A percentile compares a stretch with the other conserved stretches of the same genome.
These are phyloP conservation scores for Apocheima hispidaria DNA, from an alignment of 2,888 invertebrate species.

Conservation along the genomic window DNA sequence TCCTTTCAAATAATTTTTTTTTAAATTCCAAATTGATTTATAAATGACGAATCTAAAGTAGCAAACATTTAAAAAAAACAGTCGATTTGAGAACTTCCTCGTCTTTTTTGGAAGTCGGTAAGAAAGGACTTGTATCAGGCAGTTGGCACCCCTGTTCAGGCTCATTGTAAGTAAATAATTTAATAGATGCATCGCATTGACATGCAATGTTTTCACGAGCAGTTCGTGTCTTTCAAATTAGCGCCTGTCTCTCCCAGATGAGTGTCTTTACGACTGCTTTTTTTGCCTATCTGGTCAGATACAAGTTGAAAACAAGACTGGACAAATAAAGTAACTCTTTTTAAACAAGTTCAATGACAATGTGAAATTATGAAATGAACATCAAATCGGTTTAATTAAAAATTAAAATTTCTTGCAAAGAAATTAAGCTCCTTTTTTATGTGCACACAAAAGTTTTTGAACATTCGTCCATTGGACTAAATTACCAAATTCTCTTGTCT, in stretches of 20 bases:
- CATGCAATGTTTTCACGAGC: constrained; percentile 43
- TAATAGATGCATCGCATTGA: constrained; percentile 53
- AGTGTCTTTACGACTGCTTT: constrained; percentile 34
- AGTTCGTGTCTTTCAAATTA: constrained; percentile 33
- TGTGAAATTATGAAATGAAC: no score
- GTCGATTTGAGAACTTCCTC: no score
- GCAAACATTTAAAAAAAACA: no score
- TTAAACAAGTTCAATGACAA: background rate
- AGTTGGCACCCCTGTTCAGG: constrained; percentile 34
- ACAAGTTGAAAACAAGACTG: background rate
- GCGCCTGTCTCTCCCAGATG: constrained; percentile 38
- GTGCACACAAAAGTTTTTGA: no score
- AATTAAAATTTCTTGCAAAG: background rate
- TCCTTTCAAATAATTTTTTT: no score
- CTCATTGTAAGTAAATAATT: constrained; percentile 67
- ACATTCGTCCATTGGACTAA: no score
- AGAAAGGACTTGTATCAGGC: background rate
- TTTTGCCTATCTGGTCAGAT: constrained; percentile 16
- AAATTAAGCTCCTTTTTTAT: background rate
- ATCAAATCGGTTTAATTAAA: no score
- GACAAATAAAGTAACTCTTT: background rate
- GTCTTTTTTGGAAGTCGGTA: no score
- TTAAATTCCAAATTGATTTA: no score
- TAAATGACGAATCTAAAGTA: no score
- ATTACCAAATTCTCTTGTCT: no score